Conservation (phyloP, 2,113 vertebrate genomes). For the Mastomys natalensis region DNA sequence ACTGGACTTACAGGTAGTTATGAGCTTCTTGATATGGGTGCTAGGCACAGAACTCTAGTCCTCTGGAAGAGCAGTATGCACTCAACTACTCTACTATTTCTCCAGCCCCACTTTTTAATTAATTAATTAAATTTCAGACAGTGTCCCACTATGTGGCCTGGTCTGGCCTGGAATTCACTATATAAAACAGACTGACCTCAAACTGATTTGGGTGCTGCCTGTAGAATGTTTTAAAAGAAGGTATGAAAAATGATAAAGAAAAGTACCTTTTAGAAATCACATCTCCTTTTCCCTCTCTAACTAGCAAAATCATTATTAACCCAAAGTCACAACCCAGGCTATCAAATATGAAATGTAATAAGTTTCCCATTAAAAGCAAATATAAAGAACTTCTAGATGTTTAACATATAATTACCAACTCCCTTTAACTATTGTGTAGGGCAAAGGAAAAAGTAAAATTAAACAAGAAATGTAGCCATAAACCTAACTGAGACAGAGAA, state of each 20-base stretch:
- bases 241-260: background rate
- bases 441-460: background rate
- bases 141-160: too few relatives aligned
- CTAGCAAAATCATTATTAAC: background rate
- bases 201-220: background rate
- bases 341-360: constrained; percentile 33
- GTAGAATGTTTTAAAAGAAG: background rate
- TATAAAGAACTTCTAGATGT: constrained; percentile 28
- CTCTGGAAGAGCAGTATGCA: background rate
- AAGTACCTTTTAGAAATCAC: constrained; percentile 45
- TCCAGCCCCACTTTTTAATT: background rate
- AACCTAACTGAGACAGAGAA: background rate
- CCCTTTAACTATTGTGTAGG: background rate
- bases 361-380: constrained; percentile 57
- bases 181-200: background rate
- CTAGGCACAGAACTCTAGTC: background rate
- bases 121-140: background rate
- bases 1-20: background rate
- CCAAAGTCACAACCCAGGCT: constrained; percentile 12
- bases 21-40: background rate
- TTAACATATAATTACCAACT: constrained; percentile 31
- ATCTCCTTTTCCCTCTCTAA: background rate
- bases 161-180: background rate
- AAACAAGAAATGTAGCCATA: background rate
- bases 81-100: background rate